Percentiles rank a stretch among this genome's conserved stretches.
These are phyloP conservation scores for Ginglymostoma cirratum DNA, from an alignment of 2,113 vertebrate species.

Conservation along the genomic window DNA sequence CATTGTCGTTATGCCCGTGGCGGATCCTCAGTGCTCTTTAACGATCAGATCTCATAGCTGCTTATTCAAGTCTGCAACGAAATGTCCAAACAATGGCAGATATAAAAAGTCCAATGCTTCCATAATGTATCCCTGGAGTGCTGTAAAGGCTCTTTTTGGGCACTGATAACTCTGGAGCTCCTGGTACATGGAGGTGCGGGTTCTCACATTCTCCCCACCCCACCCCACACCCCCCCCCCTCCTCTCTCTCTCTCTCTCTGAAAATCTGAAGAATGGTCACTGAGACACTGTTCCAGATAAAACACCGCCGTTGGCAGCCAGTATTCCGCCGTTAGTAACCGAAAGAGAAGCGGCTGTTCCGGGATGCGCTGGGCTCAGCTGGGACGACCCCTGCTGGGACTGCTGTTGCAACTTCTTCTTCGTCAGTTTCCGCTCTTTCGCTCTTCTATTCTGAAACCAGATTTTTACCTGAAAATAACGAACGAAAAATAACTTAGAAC, in stretches of 20 bases:
- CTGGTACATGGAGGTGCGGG: background rate
- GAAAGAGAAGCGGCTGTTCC: constrained; percentile 42
- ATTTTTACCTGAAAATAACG: constrained; percentile 61
- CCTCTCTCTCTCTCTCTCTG: background rate
- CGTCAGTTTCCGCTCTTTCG: constrained; percentile 69
- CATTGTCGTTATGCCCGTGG: background rate
- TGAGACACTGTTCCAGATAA: constrained; percentile 45
- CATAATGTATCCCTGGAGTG: constrained; percentile 17
- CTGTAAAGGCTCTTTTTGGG: background rate
- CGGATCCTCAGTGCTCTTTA: background rate
- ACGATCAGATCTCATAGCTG: background rate
- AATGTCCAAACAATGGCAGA: constrained; percentile 2
- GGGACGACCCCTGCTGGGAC: constrained; percentile 49
- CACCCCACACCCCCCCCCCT: background rate
- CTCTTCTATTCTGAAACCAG: constrained; percentile 71
- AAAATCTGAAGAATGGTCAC: constrained; percentile 34
- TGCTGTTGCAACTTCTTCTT: constrained; percentile 69
- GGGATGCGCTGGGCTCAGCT: constrained; percentile 57
- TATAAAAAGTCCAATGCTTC: background rate
- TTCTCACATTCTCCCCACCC: background rate
- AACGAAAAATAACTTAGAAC: background rate
- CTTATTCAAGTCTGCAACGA: background rate
- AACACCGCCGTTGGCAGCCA: constrained; percentile 44
- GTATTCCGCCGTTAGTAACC: constrained; percentile 42
- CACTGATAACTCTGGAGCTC: background rate